Base-by-base conservation (phyloP, 2,888 invertebrate genomes). In the Hydraecia micacea region DNA sequence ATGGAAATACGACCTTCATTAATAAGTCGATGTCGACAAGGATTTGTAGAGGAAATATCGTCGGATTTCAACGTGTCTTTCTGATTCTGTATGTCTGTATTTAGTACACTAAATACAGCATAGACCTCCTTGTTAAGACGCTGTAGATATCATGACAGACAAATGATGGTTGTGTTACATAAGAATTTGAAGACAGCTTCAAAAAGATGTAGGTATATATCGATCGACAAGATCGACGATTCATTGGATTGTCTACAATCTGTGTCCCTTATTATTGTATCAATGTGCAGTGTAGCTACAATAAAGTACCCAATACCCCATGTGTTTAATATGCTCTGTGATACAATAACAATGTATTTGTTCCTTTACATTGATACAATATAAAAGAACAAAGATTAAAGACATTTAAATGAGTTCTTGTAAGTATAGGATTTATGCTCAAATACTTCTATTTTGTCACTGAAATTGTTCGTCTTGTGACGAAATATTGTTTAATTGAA, bases 1-100 rank as follows among this genome's bases (percentile, higher is more conserved):
- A 74, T 85, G 77, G 75, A 82, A 87, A 89, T 86, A 58, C 32
- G 77, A 71, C 73, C 42, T 60, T 81, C 73, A 73, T 75, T 78
- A 85, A 83, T 79, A 81, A 72, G 67, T 79, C 52, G 21, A 71
- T 62, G 32, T 67, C 55, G 52, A 75, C 55, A 65, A 46, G 46
- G 36, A 66, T 75, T 81, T 49, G 21, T 46, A 55, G 55, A 60
- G 8, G 21, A 60, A 66, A 62, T 67, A 62, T 52, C 25, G 21
- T 49, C 11, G 39, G 36, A 69, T 73, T 75, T 69, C 15, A 39
- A 73, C 21, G 18, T 28, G 21, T 42, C 42, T 18, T 63, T 21
- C 15, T 15, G 8, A 46, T 32, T 36, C 3, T 6, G 52, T 21
- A 32, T 28, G 15, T 15, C 28, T 28, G 60, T 28, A 58, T 58